Evolutionary conservation across 2,888 invertebrate genomes (phyloP).

Genomic region (Unio delphinus): DNA sequence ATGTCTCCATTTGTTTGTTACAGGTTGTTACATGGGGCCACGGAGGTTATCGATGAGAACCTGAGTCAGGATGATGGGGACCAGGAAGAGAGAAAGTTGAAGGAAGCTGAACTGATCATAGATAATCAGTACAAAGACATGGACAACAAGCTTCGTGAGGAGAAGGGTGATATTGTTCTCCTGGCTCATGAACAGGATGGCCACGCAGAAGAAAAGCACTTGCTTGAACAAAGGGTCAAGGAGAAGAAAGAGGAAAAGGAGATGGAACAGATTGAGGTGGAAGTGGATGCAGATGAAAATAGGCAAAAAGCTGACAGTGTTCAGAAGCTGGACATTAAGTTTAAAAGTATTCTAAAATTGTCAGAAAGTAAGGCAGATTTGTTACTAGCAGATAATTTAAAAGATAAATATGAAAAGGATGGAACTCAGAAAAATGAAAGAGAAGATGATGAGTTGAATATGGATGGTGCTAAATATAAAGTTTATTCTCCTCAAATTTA

Average conservation of each 20-base stretch:
- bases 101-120: conserved; percentile 47
- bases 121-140: conserved; percentile 56
- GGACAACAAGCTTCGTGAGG: conserved; percentile 60
- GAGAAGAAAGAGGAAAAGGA: conserved; percentile 36
- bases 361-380: conserved; percentile 32
- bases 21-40: conserved; percentile 53
- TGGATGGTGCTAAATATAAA: conserved; percentile 10
- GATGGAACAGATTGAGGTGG: conserved; percentile 15
- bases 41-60: conserved; percentile 66
- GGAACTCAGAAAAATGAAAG: conserved; percentile 6
- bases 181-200: conserved; percentile 40
- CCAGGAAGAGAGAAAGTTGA: conserved; percentile 54
- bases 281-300: conserved; percentile 4
- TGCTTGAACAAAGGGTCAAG: conserved; percentile 56
- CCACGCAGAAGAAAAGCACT: conserved; percentile 50
- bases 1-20: no score
- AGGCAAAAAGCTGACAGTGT: conserved; percentile 8
- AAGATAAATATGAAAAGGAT: conserved; percentile 9
- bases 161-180: conserved; percentile 49
- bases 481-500: not conserved
- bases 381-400: conserved; percentile 16
- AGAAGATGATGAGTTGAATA: not conserved
- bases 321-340: conserved; percentile 30
- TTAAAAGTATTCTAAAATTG: conserved; percentile 34
- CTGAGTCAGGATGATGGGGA: conserved; percentile 61